phyloP scores from a whole-genome alignment of 2,113 vertebrate species.

The Epinephelus cyanopodus region DNA sequence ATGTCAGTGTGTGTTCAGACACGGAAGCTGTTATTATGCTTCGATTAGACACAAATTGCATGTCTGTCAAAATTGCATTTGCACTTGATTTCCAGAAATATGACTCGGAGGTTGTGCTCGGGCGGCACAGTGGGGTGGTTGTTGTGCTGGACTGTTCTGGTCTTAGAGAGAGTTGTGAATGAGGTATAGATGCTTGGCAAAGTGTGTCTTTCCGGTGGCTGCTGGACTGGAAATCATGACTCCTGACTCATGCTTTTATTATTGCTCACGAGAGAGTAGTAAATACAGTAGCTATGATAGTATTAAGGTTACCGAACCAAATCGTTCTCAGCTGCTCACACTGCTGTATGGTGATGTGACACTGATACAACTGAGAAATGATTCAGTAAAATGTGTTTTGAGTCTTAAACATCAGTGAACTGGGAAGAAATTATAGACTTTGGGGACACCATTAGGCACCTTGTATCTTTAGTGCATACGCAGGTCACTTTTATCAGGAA shows the following conservation, averaged over 20 bases:
- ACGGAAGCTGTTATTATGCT: not conserved
- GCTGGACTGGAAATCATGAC: conserved; percentile 46
- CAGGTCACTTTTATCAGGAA: not conserved
- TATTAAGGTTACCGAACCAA: conserved; percentile 21
- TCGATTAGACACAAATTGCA: not conserved
- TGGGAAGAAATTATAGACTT: not conserved
- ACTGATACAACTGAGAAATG: not conserved
- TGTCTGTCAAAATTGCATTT: not conserved
- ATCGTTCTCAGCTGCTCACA: conserved; percentile 1
- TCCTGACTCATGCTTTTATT: conserved; percentile 59
- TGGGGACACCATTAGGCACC: too few relatives aligned
- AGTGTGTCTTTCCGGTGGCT: conserved; percentile 43
- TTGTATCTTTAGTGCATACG: not conserved
- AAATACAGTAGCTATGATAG: conserved; percentile 16
- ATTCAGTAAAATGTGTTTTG: not conserved
- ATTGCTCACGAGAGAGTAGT: conserved; percentile 43
- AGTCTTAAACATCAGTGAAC: not conserved
- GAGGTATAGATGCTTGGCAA: conserved; percentile 27
- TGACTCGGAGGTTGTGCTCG: not conserved
- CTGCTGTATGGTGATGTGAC: not conserved
- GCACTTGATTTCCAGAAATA: not conserved
- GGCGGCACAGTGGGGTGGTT: not conserved
- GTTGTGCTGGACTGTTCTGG: not conserved
- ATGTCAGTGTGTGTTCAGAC: not conserved
- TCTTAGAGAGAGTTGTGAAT: conserved; percentile 33